phyloP scores from a whole-genome alignment of 1,140 invertebrate species.

The Aphelenchoides besseyi region DNA sequence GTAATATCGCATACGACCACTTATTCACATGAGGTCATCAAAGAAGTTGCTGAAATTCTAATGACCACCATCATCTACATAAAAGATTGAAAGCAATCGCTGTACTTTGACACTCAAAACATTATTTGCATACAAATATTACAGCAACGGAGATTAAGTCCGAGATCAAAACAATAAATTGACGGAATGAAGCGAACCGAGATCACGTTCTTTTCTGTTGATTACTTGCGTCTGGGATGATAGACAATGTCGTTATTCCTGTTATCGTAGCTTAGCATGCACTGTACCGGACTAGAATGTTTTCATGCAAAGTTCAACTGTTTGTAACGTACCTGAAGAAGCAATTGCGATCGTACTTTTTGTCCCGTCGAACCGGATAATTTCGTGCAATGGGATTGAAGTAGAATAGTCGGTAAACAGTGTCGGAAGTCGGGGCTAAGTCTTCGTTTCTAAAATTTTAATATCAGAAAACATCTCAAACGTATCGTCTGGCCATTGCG shows the following conservation, averaged over 20 bases:
- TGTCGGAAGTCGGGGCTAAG: background rate
- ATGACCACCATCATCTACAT: background rate
- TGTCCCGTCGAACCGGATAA: background rate
- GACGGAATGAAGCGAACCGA: background rate
- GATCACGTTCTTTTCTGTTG: background rate
- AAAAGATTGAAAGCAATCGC: background rate
- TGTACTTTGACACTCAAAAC: background rate
- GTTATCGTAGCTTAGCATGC: background rate
- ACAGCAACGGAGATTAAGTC: background rate
- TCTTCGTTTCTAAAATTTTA: background rate
- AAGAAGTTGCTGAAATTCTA: background rate
- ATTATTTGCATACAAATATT: background rate
- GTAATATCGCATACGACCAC: too few species aligned
- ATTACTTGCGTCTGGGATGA: background rate
- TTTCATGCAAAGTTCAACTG: background rate
- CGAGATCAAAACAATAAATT: background rate
- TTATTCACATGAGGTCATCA: too few species aligned
- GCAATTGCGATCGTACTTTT: slow-evolving; percentile 17
- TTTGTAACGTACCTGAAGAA: background rate
- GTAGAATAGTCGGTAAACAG: background rate
- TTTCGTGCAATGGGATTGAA: background rate
- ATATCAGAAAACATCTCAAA: background rate
- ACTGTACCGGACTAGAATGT: background rate
- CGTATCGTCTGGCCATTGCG: background rate
- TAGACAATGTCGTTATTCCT: slow-evolving; percentile 2